Evolutionary conservation across 2,797 vertebrate genomes (phyloP), one percentile per base, ranked within the genome.

Genomic region (Acestrorhynchus altus): DNA sequence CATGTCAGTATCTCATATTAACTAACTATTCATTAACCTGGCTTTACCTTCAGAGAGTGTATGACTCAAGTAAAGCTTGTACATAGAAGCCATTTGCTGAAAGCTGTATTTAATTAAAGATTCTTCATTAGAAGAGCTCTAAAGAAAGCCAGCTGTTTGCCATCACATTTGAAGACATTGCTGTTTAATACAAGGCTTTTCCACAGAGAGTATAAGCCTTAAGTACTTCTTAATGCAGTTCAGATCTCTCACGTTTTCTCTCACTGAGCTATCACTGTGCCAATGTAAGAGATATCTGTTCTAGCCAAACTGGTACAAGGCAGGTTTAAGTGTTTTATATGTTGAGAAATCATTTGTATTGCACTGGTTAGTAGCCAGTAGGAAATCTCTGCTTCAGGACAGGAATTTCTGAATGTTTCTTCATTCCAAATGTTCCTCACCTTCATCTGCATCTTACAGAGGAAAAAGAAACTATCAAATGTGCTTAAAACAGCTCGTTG

Each of bases 61-160:
- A 20, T 28, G 12, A 16, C 51, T 46, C 56, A 60, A 68, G 46
- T 31, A 66, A n/a, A 75, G 63, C 59, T 28, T 11, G 12, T 44
- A 26, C 4, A 77, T 39, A 47, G 47, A 76, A 59, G 39, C 51
- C 24, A 44, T 67, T 67, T 15, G 49, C 74, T 40, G n/a, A 39
- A 47, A 49, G 46, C 56, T 28, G 31, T 39, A 52, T 61, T 54
- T 51, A 52, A 59, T 35, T 44, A 71, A 51, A 54, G 35, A 49
- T 31, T 71, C 31, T 70, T 46, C 51, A 59, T 59, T 8, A 67
- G 40, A 9, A 35, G n/a, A 52, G 8, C 4, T 63, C 46, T 11
- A 8, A 26, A 61, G 75, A 70, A 57, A 57, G 56, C 4, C 15
- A 28, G 54, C 24, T n/a, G n/a, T n/a, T n/a, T n/a, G n/a, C n/a